Percentiles rank a stretch among this genome's conserved stretches.
Conservation (phyloP, 2,888 invertebrate species). For the Epiblema foenella region DNA sequence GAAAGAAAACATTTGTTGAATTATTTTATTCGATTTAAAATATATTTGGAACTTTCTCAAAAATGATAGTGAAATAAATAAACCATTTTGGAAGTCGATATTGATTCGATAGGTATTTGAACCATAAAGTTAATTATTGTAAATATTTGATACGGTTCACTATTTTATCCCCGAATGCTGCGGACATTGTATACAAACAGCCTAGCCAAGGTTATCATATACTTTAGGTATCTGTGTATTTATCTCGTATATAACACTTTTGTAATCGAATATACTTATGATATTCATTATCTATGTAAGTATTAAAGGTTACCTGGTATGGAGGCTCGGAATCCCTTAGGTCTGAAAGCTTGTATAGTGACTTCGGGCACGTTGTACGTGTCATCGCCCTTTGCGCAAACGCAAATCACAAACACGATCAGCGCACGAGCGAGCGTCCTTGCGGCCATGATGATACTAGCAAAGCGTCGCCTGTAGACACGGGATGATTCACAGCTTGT, state of each 20-base stretch:
- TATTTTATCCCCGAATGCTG: background rate
- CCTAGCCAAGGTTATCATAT: background rate
- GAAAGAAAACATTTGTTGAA: too few species aligned
- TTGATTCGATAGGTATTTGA: too few species aligned
- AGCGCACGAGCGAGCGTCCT: slow-evolving; percentile 47
- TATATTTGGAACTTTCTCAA: too few species aligned
- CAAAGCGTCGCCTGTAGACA: background rate
- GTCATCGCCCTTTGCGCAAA: slow-evolving; percentile 44
- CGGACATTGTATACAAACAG: background rate
- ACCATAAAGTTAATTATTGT: too few species aligned
- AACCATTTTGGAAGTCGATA: too few species aligned
- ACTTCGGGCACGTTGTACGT: slow-evolving; percentile 73
- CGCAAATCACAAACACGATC: slow-evolving; percentile 12
- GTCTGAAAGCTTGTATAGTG: slow-evolving; percentile 80
- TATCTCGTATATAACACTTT: background rate
- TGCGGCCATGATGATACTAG: slow-evolving; percentile 60
- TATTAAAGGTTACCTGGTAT: slow-evolving; percentile 82
- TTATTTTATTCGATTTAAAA: too few species aligned
- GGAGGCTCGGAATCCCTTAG: slow-evolving; percentile 84
- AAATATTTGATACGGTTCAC: too few species aligned
- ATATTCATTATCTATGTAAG: background rate
- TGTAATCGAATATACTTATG: background rate
- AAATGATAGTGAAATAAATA: too few species aligned
- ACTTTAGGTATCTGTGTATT: background rate
- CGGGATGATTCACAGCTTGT: background rate